Evolutionary conservation across 1,140 invertebrate genomes (phyloP).

Genomic region (Drosophila prosaltans): DNA sequence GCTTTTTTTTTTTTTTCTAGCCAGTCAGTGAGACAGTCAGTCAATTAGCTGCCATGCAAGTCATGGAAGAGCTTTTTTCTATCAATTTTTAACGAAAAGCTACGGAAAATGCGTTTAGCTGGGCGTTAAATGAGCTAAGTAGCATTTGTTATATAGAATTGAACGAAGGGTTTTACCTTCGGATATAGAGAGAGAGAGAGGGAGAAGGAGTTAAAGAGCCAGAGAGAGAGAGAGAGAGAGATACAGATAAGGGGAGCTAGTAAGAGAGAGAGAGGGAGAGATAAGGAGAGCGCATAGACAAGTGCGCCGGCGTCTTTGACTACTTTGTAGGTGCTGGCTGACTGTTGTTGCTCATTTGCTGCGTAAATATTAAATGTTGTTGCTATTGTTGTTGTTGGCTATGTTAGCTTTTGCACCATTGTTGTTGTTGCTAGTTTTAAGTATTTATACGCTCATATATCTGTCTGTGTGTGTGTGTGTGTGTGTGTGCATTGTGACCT

Average conservation of each 20-base stretch:
- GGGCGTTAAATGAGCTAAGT: conserved; percentile 27
- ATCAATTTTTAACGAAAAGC: conserved; percentile 32
- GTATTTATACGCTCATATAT: conserved; percentile 7
- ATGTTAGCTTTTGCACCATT: conserved; percentile 56
- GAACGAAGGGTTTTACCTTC: too few relatives aligned
- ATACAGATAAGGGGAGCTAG: not conserved
- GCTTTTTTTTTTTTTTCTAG: too few relatives aligned
- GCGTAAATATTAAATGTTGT: conserved; percentile 62
- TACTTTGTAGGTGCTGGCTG: conserved; percentile 44
- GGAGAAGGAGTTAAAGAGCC: conserved; percentile 20
- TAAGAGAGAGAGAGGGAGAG: not conserved
- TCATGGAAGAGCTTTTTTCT: conserved; percentile 46
- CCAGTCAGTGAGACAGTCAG: too few relatives aligned
- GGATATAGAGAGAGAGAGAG: conserved; percentile 17
- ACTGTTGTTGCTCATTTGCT: conserved; percentile 52
- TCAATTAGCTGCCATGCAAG: conserved; percentile 19
- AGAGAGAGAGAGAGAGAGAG: conserved; percentile 11
- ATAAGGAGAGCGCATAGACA: not conserved
- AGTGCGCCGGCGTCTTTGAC: conserved; percentile 75
- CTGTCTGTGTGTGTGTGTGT: conserved; percentile 6
- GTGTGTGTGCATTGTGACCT: conserved; percentile 66
- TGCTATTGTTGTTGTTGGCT: conserved; percentile 23
- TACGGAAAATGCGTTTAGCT: conserved; percentile 65
- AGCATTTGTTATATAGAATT: too few relatives aligned
- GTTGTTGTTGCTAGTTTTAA: conserved; percentile 41